Conservation (phyloP, 92 coral and sea anemone genomes). For the Heliopora coerulea region DNA sequence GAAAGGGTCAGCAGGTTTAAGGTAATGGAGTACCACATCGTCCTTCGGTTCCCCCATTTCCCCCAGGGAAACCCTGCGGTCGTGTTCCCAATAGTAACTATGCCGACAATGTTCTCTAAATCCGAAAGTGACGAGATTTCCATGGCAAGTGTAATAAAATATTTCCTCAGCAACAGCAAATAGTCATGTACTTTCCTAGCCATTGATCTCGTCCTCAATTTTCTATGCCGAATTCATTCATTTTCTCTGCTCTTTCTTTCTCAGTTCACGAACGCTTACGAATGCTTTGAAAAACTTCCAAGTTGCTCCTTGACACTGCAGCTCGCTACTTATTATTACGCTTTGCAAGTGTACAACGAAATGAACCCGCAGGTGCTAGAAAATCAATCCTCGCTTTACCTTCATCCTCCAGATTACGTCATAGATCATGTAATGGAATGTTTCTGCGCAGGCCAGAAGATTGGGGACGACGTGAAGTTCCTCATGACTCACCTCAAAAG, state of each 20-base stretch:
- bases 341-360: slow-evolving; percentile 67
- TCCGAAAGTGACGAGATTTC: too few relatives aligned
- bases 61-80: too few relatives aligned
- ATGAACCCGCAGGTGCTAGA: slow-evolving; percentile 44
- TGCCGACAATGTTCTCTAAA: too few relatives aligned
- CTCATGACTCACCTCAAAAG: slow-evolving; percentile 54
- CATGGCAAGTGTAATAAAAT: too few relatives aligned
- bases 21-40: too few relatives aligned
- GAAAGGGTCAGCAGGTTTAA: too few relatives aligned
- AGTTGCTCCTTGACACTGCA: slow-evolving; percentile 74
- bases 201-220: too few relatives aligned
- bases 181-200: too few relatives aligned
- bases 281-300: slow-evolving; percentile 63
- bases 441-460: slow-evolving; percentile 31
- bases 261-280: slow-evolving; percentile 70
- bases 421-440: slow-evolving; percentile 71
- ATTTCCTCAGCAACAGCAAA: too few relatives aligned
- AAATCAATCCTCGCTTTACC: slow-evolving; percentile 69
- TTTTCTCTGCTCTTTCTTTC: slow-evolving; percentile 12
- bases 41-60: too few relatives aligned
- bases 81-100: too few relatives aligned
- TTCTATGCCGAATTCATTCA: background rate
- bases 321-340: slow-evolving; percentile 85
- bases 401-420: slow-evolving; percentile 69
- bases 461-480: slow-evolving; percentile 59